Evolutionary conservation across 2,113 vertebrate genomes (phyloP).

Genomic region (Emydocephalus ijimae): DNA sequence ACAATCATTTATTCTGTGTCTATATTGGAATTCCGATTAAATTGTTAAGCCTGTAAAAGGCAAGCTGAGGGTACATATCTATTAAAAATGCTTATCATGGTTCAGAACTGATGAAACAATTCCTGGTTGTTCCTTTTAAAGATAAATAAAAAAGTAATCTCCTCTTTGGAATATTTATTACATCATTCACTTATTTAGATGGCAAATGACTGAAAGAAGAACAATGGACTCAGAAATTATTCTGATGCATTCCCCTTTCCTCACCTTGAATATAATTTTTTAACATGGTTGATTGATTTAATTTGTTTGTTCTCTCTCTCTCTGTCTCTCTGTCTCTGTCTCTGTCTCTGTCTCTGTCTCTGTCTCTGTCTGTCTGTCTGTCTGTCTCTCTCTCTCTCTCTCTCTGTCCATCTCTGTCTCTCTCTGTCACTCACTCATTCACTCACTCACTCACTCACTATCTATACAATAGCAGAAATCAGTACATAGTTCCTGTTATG

Average conservation of each 20-base stretch:
- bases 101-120: slow-evolving; percentile 73
- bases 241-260: slow-evolving; percentile 40
- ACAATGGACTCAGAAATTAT: slow-evolving; percentile 23
- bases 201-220: slow-evolving; percentile 60
- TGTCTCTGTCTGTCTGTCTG: too few species aligned
- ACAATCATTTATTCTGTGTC: slow-evolving; percentile 83
- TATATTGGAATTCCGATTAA: slow-evolving; percentile 85
- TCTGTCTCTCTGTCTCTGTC: too few species aligned
- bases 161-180: slow-evolving; percentile 57
- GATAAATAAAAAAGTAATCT: neutral
- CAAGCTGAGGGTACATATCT: slow-evolving; percentile 74
- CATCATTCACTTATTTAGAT: slow-evolving; percentile 61
- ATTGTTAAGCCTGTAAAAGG: slow-evolving; percentile 79
- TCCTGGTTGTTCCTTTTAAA: slow-evolving; percentile 47
- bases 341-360: too few species aligned
- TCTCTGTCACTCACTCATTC: too few species aligned
- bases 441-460: too few species aligned
- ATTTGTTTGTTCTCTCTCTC: slow-evolving; percentile 11
- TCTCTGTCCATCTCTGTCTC: too few species aligned
- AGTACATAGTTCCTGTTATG: neutral
- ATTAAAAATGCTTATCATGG: slow-evolving; percentile 75
- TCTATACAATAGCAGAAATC: neutral
- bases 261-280: slow-evolving; percentile 25
- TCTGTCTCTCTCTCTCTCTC: too few species aligned
- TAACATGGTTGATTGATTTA: slow-evolving; percentile 49